Evolutionary conservation across 2,113 vertebrate genomes (phyloP), one percentile per base, ranked within the genome.

Genomic region (Lichenostomus cassidix): DNA sequence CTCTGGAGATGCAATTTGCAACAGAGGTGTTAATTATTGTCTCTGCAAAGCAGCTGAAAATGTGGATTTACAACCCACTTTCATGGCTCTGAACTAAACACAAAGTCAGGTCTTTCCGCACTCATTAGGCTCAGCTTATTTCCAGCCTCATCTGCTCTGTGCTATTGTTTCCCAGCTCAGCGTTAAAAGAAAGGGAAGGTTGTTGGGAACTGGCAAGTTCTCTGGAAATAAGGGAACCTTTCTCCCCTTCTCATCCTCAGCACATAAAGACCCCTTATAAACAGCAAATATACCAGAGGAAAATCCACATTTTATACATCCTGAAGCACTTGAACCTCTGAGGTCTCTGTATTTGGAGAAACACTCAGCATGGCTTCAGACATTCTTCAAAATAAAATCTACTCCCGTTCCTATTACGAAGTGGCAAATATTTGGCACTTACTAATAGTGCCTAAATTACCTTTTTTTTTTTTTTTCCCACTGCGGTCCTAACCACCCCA

Each of bases 281-380:
- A 93, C 75, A 91, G 81, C 96, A 97, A 97, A 96, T 90, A 96
- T 89, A 85, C 7, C 67, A 58, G 96, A 87, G 74, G 87, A 96
- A 97, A 97, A 90, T 64, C 90, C 89, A 15, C 87, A 89, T 95
- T 98, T 98, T 96, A 97, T 94, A 92, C 77, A 37, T 86, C 96
- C 94, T 94, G 94, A 96, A 98, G 70, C 90, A 83, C 94, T 94
- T 62, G 83, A 91, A 83, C 90, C 62, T 78, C 92, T 71, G 77
- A 78, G 68, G 77, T 92, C 81, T 90, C 81, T 96, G 35, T 83
- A 91, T 94, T 95, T 96, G 95, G 58, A 68, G 76, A 89, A 95
- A 46, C n/a, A 55, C 56, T 12, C 20, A 7, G 58, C 7, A 42
- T 7, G 52, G 81, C 74, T 92, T 94, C 83, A 87, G 77, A 77